Percentiles rank a stretch among this genome's conserved stretches.
These are phyloP conservation scores for Dermatemys mawii DNA, from an alignment of 2,113 vertebrate genomes.

Conservation along the genomic window DNA sequence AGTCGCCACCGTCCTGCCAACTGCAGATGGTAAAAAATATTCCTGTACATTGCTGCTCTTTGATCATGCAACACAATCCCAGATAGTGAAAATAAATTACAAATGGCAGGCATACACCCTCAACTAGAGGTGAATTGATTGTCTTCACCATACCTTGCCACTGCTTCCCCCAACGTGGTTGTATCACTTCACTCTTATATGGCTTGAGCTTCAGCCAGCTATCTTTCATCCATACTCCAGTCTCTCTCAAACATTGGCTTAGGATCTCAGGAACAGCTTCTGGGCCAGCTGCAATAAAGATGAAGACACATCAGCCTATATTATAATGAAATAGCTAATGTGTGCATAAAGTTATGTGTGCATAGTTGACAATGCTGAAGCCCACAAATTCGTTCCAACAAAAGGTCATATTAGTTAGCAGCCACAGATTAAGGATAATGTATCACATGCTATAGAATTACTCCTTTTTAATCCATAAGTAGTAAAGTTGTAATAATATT, in stretches of 20 bases:
- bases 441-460: background rate
- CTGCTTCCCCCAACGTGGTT: background rate
- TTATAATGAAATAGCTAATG: background rate
- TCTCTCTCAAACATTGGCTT: background rate
- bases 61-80: background rate
- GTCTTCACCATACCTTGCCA: background rate
- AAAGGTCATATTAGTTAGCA: background rate
- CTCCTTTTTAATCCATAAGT: fast-evolving
- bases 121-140: background rate
- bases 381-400: background rate
- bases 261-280: background rate
- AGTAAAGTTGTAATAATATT: background rate
- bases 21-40: background rate
- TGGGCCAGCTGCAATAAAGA: background rate
- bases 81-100: background rate
- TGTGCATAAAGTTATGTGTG: background rate
- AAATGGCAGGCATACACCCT: background rate
- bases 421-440: fast-evolving
- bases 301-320: background rate
- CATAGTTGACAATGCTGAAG: background rate
- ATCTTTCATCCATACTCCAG: background rate
- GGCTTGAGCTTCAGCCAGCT: background rate
- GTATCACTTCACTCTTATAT: background rate
- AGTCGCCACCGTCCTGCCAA: background rate
- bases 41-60: background rate